Base-by-base conservation (phyloP, 1,140 invertebrate genomes). In the Plodia interpunctella region DNA sequence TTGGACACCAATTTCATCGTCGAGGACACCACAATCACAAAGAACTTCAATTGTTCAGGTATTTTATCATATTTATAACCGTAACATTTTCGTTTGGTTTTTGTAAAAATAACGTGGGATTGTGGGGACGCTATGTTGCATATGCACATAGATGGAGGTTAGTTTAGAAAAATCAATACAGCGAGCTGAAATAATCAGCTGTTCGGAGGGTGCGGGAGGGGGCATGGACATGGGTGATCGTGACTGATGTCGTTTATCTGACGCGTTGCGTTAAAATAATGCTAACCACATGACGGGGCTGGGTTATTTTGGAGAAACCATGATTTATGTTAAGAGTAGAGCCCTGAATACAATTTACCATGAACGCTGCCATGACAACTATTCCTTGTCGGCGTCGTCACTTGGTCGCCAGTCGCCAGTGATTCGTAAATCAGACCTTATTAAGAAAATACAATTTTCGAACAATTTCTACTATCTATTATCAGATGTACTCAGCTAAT, bases 41-140 rank as follows among this genome's bases (percentile, higher is more conserved):
- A 90, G 87, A 86, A 87, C 78, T 88, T 88, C 73, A 82, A 74
- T 72, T 90, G 88, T 84, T 86, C 86, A 86, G 88, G 88, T 90
- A 88, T 71, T 71, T 61, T 62, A 66, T 59, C 25, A 18, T 17
- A 55, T 60, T 64, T 59, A 2, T 59, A 52, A 21, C 9, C 51
- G 25, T 59, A 35, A 6, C 28, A 21, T 51, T 15, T 13, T 52
- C 21, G 2, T 13, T 17, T 49, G 11, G 17, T 13, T 57, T 57
- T 20, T 11, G 3, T 20, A 20, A 5, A 44, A 21, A 15, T 5
- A 21, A 15, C n/a, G 35, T 5, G 49, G 20, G 5, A 5, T 13
- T 53, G 5, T 20, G n/a, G 13, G 21, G 20, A 30, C n/a, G 49
- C 49, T 30, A 50, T 30, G 13, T 50, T 30, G n/a, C n/a, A 49